Base-by-base conservation (phyloP, 1,140 invertebrate genomes). In the Bombus polaris region DNA sequence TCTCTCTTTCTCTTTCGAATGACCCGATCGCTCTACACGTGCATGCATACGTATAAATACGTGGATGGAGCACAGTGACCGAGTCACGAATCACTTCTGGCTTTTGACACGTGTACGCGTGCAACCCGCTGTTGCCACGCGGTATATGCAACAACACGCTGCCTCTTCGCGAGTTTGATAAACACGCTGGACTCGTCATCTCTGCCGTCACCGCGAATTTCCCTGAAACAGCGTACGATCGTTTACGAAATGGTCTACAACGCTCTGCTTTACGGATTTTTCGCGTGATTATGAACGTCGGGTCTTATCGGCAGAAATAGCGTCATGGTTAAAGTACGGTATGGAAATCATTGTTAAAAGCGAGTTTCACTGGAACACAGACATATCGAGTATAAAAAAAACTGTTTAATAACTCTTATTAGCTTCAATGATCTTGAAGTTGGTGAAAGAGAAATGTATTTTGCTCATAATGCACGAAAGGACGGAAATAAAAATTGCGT, bases 21-120 rank as follows among this genome's bases (percentile, higher is more conserved):
- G 81, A 77, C 74, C 75, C 32, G 76, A 84, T 77, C 87, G 75
- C 62, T 80, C 87, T 62, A 15, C n/a, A 8, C 22, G 35, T 8
- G 18, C 35, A 37, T 22, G 1, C 35, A 22, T 53, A 53, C 47
- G 47, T 53, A 53, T 53, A 53, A 53, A 53, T 53, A 53, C 47
- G 18, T 3, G 47, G 1, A 37, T 15, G 0, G 22, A 9, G 18
- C 35, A 9, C 18, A 37, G 32, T 70, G 35, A 70, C 66, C 66
- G 66, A 37, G 35, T 73, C 82, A 77, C 86, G 86, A 85, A 82
- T n/a, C 83, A 78, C 87, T 88, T 59, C 39, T 85, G 5, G 5
- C 47, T 53, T 53, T 53, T 53, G 22, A 15, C 57, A 82, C 83
- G 80, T 82, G 68, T 75, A 75, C 75, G 66, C 70, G 66, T 35